These are phyloP conservation scores for Subanguina moxae DNA, from an alignment of 1,140 invertebrate species.

Conservation along the genomic window DNA sequence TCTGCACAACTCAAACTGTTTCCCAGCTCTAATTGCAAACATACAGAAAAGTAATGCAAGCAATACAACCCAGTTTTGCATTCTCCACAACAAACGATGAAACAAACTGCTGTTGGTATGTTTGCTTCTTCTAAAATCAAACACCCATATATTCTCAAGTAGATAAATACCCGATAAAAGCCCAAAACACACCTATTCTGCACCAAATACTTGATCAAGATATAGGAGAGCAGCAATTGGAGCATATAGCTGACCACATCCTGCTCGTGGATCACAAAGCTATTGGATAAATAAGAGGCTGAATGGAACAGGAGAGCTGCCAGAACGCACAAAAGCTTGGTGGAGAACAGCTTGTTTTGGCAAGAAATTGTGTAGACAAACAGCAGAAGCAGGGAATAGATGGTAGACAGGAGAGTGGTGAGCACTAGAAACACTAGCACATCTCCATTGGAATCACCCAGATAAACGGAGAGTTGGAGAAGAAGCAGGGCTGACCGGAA, in stretches of 20 bases:
- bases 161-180: background rate
- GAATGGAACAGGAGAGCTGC: conserved; percentile 3
- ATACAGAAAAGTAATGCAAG: background rate
- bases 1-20: conserved; percentile 29
- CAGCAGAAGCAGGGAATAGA: background rate
- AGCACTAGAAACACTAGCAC: background rate
- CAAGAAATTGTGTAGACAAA: background rate
- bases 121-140: background rate
- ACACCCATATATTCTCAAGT: background rate
- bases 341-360: background rate
- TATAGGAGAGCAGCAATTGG: conserved; percentile 1
- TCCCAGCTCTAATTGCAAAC: conserved; percentile 17
- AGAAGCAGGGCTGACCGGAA: conserved; percentile 28
- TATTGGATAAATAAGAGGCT: conserved; percentile 22
- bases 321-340: background rate
- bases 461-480: background rate
- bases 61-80: background rate
- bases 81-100: background rate
- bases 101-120: background rate
- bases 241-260: conserved; percentile 20
- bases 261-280: conserved; percentile 29
- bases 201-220: background rate
- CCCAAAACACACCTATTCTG: background rate
- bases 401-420: background rate
- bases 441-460: conserved; percentile 1